Conservation (phyloP, 37 sponge, comb jelly and placozoan species). For the Crambe crambe region DNA sequence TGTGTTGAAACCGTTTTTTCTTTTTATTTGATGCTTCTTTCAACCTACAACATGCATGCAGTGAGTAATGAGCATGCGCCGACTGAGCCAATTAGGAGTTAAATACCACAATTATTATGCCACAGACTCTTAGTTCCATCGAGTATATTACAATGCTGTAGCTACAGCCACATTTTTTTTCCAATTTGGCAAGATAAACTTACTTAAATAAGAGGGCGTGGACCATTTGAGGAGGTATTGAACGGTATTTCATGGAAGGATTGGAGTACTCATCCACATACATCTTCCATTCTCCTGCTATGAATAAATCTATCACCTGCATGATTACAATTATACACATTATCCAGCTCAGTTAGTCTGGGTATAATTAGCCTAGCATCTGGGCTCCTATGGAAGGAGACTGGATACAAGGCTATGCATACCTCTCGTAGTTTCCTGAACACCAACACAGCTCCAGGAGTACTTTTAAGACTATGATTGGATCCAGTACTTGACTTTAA, state of each 20-base stretch:
- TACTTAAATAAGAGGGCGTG: conserved; percentile 61
- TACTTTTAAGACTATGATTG: not conserved
- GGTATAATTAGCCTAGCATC: too few species aligned
- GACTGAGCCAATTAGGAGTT: not conserved
- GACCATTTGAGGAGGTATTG: conserved; percentile 64
- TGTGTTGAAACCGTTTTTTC: conserved; percentile 45
- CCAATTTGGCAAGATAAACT: too few species aligned
- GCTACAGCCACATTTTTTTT: too few species aligned
- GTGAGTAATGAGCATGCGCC: not conserved
- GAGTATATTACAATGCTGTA: too few species aligned
- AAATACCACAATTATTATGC: too few species aligned
- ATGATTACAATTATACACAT: not conserved
- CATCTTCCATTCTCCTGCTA: conserved; percentile 59
- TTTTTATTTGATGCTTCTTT: conserved; percentile 53
- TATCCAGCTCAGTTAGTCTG: too few species aligned
- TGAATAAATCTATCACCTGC: conserved; percentile 68
- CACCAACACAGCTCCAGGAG: not conserved
- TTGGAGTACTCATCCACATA: conserved; percentile 55
- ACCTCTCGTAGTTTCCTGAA: conserved; percentile 16
- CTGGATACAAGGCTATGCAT: too few species aligned
- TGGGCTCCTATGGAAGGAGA: too few species aligned
- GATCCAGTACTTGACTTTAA: not conserved
- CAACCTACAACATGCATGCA: conserved; percentile 31
- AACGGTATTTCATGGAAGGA: conserved; percentile 42
- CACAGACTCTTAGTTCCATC: too few species aligned